phyloP scores from a whole-genome alignment of 1,140 invertebrate species.

The Neoseiulus cucumeris region DNA sequence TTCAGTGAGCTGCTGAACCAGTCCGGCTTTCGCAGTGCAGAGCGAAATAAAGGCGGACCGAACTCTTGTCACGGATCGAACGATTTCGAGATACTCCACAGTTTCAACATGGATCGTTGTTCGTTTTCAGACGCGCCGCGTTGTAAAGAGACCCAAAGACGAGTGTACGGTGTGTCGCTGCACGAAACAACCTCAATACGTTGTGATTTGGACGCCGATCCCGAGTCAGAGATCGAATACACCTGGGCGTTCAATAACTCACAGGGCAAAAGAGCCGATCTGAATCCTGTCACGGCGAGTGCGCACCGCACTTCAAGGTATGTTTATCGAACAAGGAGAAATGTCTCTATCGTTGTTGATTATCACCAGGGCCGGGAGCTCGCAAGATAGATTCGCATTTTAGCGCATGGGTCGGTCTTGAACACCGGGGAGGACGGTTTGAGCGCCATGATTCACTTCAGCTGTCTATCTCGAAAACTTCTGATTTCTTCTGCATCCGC shows the following conservation, averaged over 20 bases:
- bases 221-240: constrained; percentile 44
- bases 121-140: constrained; percentile 58
- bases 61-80: too few species aligned
- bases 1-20: neutral
- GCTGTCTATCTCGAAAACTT: too few species aligned
- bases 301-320: constrained; percentile 1
- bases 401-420: too few species aligned
- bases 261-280: neutral
- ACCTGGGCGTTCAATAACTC: constrained; percentile 83
- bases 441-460: too few species aligned
- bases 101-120: too few species aligned
- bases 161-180: constrained; percentile 67
- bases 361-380: too few species aligned
- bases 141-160: constrained; percentile 53
- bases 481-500: too few species aligned
- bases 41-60: neutral
- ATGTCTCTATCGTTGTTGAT: too few species aligned
- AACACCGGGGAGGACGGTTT: too few species aligned
- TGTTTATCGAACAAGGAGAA: neutral
- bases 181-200: constrained; percentile 63
- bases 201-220: constrained; percentile 73
- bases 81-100: too few species aligned
- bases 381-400: too few species aligned
- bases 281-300: neutral
- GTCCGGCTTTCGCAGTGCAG: neutral